Percentiles rank a stretch among this genome's conserved stretches.
Conservation (phyloP, 2,797 vertebrate genomes). For the Oreonectes daqikongensis region DNA sequence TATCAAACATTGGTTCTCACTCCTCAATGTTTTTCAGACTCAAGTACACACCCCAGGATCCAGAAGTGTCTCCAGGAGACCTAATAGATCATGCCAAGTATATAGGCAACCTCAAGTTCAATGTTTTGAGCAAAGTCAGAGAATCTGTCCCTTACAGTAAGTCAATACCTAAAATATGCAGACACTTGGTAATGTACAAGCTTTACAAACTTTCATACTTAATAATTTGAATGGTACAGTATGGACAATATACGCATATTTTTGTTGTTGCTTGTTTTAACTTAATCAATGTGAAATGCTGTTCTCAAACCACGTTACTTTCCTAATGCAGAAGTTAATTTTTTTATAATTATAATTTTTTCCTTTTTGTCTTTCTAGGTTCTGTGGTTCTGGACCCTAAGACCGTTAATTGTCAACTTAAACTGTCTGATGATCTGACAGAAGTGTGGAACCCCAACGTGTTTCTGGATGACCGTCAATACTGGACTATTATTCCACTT, state of each 20-base stretch:
- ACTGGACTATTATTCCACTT: background rate
- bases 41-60: background rate
- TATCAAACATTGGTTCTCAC: too few relatives aligned
- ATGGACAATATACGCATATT: too few relatives aligned
- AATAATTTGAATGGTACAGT: too few relatives aligned
- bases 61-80: background rate
- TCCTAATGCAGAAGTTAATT: too few relatives aligned
- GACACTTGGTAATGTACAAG: too few relatives aligned
- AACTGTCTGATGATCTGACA: conserved; percentile 49
- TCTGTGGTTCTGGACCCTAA: conserved; percentile 52
- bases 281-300: too few relatives aligned
- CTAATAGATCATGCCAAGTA: conserved; percentile 34
- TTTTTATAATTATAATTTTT: too few relatives aligned
- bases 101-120: conserved; percentile 44
- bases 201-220: too few relatives aligned
- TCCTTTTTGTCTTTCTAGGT: conserved; percentile 13
- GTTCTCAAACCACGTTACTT: too few relatives aligned
- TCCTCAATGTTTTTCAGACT: conserved; percentile 8
- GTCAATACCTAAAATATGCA: background rate
- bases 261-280: too few relatives aligned
- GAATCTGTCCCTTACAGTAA: conserved; percentile 40
- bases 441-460: conserved; percentile 17
- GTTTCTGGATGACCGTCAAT: background rate
- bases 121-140: conserved; percentile 40
- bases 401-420: conserved; percentile 40